Percentiles rank a stretch among this genome's conserved stretches.
phyloP scores from a whole-genome alignment of 2,888 invertebrate genomes.

The Creontiades dilutus region DNA sequence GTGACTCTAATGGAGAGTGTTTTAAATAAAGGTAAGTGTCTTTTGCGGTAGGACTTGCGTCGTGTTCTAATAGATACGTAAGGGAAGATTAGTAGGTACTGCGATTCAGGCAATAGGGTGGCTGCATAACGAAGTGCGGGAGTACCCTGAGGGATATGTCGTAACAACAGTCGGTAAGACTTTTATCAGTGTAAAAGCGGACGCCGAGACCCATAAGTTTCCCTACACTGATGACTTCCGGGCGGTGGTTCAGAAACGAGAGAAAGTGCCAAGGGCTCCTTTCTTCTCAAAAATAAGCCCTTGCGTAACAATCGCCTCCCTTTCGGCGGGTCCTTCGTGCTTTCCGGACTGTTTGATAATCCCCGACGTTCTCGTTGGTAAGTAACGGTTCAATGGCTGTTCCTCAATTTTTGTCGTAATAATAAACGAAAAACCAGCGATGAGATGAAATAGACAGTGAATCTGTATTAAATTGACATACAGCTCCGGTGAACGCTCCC shows the following conservation, averaged over 20 bases:
- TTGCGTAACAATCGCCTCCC: not conserved
- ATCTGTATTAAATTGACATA: too few species aligned
- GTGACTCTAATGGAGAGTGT: too few species aligned
- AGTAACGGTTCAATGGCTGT: not conserved
- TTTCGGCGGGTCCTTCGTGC: not conserved
- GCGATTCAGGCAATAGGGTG: not conserved
- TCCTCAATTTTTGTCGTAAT: too few species aligned
- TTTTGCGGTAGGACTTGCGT: too few species aligned
- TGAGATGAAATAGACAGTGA: too few species aligned
- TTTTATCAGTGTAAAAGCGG: constrained; percentile 22
- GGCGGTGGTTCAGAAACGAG: not conserved
- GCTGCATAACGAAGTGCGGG: constrained; percentile 9
- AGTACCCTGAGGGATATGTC: not conserved
- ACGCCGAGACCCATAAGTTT: constrained; percentile 16
- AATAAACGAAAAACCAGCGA: too few species aligned
- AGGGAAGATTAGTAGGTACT: too few species aligned
- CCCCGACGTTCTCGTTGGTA: not conserved
- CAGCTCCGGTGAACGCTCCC: too few species aligned
- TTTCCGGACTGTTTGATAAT: not conserved
- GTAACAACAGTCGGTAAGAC: not conserved
- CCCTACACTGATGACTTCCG: constrained; percentile 23
- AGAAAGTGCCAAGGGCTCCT: constrained; percentile 22
- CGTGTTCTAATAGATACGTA: too few species aligned
- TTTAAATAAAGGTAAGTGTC: too few species aligned
- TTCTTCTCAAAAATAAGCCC: constrained; percentile 15